These are phyloP conservation scores for Lophura nycthemera DNA, from an alignment of 2,113 vertebrate species.

Conservation along the genomic window DNA sequence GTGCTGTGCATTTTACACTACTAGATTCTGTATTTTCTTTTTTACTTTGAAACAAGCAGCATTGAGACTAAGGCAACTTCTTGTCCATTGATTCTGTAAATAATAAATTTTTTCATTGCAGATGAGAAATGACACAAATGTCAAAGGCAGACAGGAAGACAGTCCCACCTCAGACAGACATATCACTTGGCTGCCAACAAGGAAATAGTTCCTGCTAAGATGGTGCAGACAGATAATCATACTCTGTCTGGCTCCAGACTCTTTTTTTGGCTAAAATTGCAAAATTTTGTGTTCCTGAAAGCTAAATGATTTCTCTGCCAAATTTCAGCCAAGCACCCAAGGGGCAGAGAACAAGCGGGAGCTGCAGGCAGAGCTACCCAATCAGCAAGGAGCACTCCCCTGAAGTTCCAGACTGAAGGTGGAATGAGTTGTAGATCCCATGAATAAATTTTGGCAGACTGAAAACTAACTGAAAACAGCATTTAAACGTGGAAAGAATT, in stretches of 20 bases:
- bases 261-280: not conserved
- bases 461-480: not conserved
- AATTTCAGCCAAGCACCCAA: not conserved
- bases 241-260: not conserved
- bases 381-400: not conserved
- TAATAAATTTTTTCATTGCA: not conserved
- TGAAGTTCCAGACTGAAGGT: not conserved
- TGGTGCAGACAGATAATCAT: not conserved
- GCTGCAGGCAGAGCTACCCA: not conserved
- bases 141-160: not conserved
- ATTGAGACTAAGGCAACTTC: not conserved
- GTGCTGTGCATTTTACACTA: not conserved
- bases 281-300: not conserved
- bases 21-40: not conserved
- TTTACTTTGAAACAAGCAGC: not conserved
- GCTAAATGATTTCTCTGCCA: not conserved
- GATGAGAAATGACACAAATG: not conserved
- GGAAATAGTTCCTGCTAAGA: not conserved
- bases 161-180: not conserved
- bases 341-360: not conserved
- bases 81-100: not conserved
- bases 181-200: not conserved
- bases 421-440: not conserved
- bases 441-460: not conserved
- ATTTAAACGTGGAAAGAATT: not conserved